Conservation (phyloP, 1,140 invertebrate genomes). For the Maconellicoccus hirsutus region DNA sequence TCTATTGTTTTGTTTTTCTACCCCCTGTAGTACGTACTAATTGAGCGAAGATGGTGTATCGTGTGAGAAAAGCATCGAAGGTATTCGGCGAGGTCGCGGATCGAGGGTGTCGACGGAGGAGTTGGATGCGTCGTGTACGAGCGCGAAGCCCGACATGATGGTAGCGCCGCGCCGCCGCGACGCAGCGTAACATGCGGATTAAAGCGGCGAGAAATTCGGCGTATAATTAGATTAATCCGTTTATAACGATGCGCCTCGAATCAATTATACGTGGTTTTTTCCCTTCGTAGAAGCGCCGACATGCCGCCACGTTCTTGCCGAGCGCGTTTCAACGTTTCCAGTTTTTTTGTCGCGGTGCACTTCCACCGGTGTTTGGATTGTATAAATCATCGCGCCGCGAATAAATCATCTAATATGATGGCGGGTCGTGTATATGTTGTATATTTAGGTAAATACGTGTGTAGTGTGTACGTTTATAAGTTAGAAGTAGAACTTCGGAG, state of each 20-base stretch:
- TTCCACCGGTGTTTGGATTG: neutral
- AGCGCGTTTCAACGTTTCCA: neutral
- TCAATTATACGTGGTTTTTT: neutral
- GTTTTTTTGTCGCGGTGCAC: neutral
- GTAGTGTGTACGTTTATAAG: neutral
- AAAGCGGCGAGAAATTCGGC: too few species aligned
- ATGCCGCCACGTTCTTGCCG: neutral
- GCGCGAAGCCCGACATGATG: too few species aligned
- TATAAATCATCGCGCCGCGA: neutral
- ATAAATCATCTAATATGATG: neutral
- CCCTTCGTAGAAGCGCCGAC: neutral
- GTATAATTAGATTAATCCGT: neutral
- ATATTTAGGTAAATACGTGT: neutral
- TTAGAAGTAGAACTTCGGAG: too few species aligned
- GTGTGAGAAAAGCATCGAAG: neutral
- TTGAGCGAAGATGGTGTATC: neutral
- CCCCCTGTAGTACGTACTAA: neutral
- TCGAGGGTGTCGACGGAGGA: neutral
- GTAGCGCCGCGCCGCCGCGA: too few species aligned
- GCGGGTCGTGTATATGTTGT: too few species aligned
- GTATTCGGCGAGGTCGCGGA: neutral
- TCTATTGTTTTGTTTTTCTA: slow-evolving; percentile 4
- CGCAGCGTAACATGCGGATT: too few species aligned
- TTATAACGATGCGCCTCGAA: neutral
- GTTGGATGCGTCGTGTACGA: too few species aligned